Evolutionary conservation across 1,140 invertebrate species (phyloP).

Genomic region (Myzus persicae): DNA sequence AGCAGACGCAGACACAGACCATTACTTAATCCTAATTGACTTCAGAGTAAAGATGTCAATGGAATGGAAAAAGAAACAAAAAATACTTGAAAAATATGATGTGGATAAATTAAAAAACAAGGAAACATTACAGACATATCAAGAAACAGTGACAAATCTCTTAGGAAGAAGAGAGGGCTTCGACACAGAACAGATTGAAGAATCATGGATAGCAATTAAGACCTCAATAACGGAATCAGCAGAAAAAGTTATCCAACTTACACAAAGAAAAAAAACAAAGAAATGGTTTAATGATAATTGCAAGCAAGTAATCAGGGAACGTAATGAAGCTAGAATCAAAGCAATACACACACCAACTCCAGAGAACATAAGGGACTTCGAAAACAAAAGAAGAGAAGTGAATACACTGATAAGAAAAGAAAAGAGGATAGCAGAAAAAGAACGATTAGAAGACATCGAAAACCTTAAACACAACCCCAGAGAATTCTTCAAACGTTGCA

Average conservation of each 20-base stretch:
- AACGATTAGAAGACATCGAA: slow-evolving; percentile 28
- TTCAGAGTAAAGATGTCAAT: no score
- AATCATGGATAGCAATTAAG: no score
- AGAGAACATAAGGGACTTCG: slow-evolving; percentile 38
- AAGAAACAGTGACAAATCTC: slow-evolving; percentile 30
- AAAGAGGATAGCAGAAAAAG: slow-evolving; percentile 29
- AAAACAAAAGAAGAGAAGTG: slow-evolving; percentile 28
- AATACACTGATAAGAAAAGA: slow-evolving; percentile 10
- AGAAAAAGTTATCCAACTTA: no score
- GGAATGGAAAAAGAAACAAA: no score
- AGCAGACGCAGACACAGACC: no score
- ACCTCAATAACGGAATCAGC: no score
- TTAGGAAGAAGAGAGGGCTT: slow-evolving; percentile 13
- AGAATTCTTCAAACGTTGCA: slow-evolving; percentile 40
- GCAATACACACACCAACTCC: slow-evolving; percentile 15
- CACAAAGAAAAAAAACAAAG: no score
- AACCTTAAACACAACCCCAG: slow-evolving; percentile 17
- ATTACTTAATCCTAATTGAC: no score
- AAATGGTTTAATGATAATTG: no score
- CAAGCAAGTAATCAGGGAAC: slow-evolving; percentile 36
- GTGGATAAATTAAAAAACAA: no score
- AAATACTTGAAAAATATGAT: no score
- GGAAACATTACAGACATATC: no score
- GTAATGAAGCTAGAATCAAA: slow-evolving; percentile 42
- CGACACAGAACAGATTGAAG: slow-evolving; percentile 18